Evolutionary conservation across 2,797 vertebrate species (phyloP), one percentile per base, ranked within the genome.

Genomic region (Xiphophorus birchmanni): DNA sequence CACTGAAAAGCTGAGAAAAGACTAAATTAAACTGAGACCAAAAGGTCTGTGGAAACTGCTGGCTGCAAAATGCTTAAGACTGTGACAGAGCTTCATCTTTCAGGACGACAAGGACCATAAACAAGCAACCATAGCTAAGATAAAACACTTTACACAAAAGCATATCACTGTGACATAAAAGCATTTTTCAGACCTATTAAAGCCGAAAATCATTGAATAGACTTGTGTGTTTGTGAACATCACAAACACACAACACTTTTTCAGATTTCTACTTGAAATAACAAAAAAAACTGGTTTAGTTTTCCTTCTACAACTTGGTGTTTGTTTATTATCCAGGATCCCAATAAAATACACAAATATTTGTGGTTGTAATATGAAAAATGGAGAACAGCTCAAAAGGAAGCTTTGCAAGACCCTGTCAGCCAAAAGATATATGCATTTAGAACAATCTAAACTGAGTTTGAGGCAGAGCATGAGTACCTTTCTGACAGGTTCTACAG

Each of bases 401-500:
- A 63, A 63, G 13, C 58, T 15, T 60, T 60, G 11, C 56, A 60
- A 32, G 12, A 29, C 29, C 10, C 29, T 15, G 58, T 5, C 15
- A 18, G 15, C 29, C n/a, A 63, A 15, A 32, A 63, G 29, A 1
- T 21, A 58, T 0, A 3, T 42, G 21, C 47, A 23, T 47, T 63
- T 29, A 32, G 42, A 18, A 77, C 35, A 29, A 12, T 35, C 10
- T 48, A 65, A 40, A 23, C 58, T 29, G 42, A 32, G 76, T 42
- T 5, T 40, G 74, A 74, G 60, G 73, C 1, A 29, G 58, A 42
- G 47, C 42, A 54, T 29, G 1, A 5, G 60, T 92, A 95, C 93
- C 91, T 93, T 86, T 89, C 0, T 96, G 96, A 79, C 98, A 99
- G 80, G 95, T 96, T 88, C 96, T 97, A 80, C 98, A 99, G 93